Percentiles rank a stretch among this genome's conserved stretches.
phyloP scores from a whole-genome alignment of 2,113 vertebrate species.

The Otolemur garnettii region DNA sequence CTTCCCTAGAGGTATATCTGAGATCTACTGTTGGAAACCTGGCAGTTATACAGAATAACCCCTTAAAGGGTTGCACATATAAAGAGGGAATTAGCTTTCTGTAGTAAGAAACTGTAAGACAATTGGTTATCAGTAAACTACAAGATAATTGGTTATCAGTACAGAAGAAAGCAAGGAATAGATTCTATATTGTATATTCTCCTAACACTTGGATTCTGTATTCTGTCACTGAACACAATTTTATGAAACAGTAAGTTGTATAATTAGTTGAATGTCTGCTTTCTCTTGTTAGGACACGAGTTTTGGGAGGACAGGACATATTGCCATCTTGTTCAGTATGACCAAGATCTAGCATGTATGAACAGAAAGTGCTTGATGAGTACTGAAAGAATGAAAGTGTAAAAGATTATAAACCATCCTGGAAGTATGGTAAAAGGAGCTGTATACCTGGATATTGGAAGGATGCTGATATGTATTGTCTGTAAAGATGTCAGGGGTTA shows the following conservation, averaged over 20 bases:
- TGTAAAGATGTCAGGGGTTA: neutral
- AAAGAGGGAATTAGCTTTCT: constrained; percentile 57
- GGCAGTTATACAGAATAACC: constrained; percentile 45
- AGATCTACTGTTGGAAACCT: constrained; percentile 74
- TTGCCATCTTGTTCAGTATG: neutral
- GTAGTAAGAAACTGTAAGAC: neutral
- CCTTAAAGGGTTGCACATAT: neutral
- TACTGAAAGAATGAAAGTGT: constrained; percentile 23
- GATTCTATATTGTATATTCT: neutral
- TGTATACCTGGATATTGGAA: neutral
- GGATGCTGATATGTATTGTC: constrained; percentile 41
- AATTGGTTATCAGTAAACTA: neutral
- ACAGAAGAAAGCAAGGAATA: constrained; percentile 33
- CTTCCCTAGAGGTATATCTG: constrained; percentile 62
- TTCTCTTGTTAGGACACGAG: neutral
- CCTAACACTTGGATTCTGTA: neutral
- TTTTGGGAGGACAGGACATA: neutral
- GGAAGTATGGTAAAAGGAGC: constrained; percentile 11
- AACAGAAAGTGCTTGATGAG: neutral
- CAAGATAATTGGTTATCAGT: neutral
- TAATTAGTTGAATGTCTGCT: constrained; percentile 36
- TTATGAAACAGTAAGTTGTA: neutral
- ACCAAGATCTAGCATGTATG: neutral
- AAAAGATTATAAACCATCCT: constrained; percentile 13
- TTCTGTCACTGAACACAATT: neutral